These are phyloP conservation scores for Tarsius wallacei DNA, from an alignment of 2,797 vertebrate species.

Conservation along the genomic window DNA sequence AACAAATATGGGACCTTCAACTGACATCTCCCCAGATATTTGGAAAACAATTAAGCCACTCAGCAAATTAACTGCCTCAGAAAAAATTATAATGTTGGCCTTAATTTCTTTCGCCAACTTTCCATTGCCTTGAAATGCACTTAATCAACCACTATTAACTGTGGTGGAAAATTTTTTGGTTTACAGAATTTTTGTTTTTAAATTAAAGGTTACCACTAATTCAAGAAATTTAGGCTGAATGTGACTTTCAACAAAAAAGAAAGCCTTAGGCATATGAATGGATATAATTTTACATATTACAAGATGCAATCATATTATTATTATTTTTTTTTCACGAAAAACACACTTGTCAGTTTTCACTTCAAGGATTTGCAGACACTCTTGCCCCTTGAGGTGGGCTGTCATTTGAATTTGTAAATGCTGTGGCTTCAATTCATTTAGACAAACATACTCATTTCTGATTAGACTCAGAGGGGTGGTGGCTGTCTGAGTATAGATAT, in stretches of 20 bases:
- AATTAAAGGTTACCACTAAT: background rate
- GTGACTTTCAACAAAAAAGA: background rate
- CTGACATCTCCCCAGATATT: background rate
- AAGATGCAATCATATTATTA: background rate
- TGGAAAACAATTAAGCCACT: conserved; percentile 47
- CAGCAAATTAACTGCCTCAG: conserved; percentile 22
- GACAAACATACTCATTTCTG: background rate
- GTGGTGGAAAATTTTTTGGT: background rate
- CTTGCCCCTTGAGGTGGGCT: background rate
- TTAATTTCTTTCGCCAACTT: conserved; percentile 66
- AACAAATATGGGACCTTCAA: background rate
- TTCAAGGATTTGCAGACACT: background rate
- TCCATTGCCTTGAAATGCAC: conserved; percentile 26
- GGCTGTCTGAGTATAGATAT: background rate
- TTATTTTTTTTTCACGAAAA: background rate
- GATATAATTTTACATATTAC: background rate
- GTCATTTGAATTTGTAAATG: background rate
- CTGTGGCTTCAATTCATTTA: background rate
- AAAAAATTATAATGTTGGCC: conserved; percentile 19
- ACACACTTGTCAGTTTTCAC: background rate
- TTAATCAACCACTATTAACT: conserved; percentile 16
- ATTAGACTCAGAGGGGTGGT: background rate
- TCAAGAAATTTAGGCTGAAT: conserved; percentile 49
- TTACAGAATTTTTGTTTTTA: background rate
- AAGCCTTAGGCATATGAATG: background rate